Evolutionary conservation across 2,888 invertebrate genomes (phyloP).

Genomic region (Gandaritis pyraliata): DNA sequence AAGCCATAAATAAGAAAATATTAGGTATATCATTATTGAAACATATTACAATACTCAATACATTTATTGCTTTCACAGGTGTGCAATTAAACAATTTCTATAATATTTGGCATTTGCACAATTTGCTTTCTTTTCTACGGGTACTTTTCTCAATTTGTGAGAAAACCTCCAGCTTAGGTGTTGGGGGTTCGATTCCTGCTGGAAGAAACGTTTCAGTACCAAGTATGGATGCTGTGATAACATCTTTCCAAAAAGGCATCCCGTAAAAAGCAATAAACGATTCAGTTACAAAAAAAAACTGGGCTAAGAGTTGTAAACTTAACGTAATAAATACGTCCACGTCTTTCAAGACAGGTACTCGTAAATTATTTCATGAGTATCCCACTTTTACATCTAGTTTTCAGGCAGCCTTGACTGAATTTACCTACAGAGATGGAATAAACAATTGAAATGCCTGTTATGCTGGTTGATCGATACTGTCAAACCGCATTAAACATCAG

Average conservation of each 20-base stretch:
- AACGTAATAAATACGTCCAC: not conserved
- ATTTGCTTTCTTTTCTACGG: too few relatives aligned
- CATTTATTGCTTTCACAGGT: too few relatives aligned
- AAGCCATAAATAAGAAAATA: too few relatives aligned
- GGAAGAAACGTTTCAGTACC: too few relatives aligned
- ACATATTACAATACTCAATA: too few relatives aligned
- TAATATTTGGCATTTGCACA: too few relatives aligned
- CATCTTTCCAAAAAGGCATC: not conserved
- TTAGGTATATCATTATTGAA: too few relatives aligned
- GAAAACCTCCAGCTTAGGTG: too few relatives aligned
- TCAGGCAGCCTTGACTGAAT: constrained; percentile 20
- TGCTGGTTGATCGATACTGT: not conserved
- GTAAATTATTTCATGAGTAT: constrained; percentile 15
- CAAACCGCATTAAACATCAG: too few relatives aligned
- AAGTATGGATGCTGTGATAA: too few relatives aligned
- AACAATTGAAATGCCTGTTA: not conserved
- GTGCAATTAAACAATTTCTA: too few relatives aligned
- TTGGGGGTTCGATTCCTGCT: not conserved
- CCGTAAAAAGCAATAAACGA: not conserved
- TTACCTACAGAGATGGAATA: constrained; percentile 5
- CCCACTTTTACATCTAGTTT: constrained; percentile 15
- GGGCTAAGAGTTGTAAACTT: not conserved
- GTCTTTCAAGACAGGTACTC: constrained; percentile 15
- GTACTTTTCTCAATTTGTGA: too few relatives aligned
- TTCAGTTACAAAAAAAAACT: not conserved